Conservation (phyloP, 2,113 vertebrate species). For the Barbus barbus region DNA sequence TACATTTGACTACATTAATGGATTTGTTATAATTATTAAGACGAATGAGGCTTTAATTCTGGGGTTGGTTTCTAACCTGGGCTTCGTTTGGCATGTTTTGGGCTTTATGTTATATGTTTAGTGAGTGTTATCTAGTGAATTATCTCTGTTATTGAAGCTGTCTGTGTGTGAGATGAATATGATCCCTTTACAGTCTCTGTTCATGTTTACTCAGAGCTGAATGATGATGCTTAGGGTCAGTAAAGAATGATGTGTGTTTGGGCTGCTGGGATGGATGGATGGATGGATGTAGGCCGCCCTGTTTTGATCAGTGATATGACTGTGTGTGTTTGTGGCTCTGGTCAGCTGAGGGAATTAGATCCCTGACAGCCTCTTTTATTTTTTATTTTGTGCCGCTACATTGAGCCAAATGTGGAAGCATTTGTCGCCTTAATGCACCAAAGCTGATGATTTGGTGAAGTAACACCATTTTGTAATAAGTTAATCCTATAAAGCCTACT, state of each 20-base stretch:
- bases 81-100: background rate
- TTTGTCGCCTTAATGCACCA: background rate
- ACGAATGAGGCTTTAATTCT: background rate
- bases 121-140: background rate
- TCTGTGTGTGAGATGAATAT: background rate
- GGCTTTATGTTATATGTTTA: background rate
- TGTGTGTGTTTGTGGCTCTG: background rate
- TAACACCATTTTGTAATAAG: background rate
- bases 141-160: too few species aligned
- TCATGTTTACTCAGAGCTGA: too few species aligned
- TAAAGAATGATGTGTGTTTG: background rate
- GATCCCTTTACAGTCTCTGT: background rate
- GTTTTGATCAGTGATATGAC: background rate
- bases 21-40: background rate
- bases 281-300: slow-evolving; percentile 20
- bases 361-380: background rate
- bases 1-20: background rate
- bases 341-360: slow-evolving; percentile 27
- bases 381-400: background rate
- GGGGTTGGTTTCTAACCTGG: background rate
- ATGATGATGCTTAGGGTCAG: background rate
- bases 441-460: background rate
- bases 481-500: background rate
- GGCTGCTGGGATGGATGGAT: too few species aligned
- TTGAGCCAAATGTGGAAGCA: background rate